Percentiles rank a stretch among this genome's conserved stretches.
These are phyloP conservation scores for Miichthys miiuy DNA, from an alignment of 2,797 vertebrate genomes.

Conservation along the genomic window DNA sequence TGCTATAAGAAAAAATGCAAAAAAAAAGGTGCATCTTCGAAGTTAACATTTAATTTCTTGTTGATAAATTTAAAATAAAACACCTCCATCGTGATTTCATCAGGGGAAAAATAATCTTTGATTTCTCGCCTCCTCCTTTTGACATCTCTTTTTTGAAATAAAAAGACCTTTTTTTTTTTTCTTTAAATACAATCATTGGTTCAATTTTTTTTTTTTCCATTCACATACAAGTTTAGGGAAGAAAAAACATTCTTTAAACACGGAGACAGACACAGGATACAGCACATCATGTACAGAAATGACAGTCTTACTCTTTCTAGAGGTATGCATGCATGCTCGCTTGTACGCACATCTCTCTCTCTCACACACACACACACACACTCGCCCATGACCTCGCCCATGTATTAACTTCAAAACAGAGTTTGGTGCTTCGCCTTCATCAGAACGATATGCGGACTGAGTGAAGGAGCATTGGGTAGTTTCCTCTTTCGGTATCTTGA, in stretches of 20 bases:
- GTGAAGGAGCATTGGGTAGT: neutral
- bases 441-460: conserved; percentile 6
- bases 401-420: conserved; percentile 5
- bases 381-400: neutral
- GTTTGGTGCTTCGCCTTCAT: neutral
- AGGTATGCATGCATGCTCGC: conserved; percentile 51
- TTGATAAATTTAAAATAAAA: neutral
- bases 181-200: conserved; percentile 78
- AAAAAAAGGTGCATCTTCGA: neutral
- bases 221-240: conserved; percentile 61
- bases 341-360: conserved; percentile 18
- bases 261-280: conserved; percentile 48
- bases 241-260: conserved; percentile 61
- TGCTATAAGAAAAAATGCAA: neutral
- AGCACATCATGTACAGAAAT: conserved; percentile 53
- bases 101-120: neutral
- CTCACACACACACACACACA: neutral
- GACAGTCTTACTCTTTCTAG: conserved; percentile 35
- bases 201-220: conserved; percentile 67
- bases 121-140: neutral
- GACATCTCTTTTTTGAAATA: conserved; percentile 24
- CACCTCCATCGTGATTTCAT: conserved; percentile 10
- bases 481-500: conserved; percentile 20
- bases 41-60: neutral
- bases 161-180: conserved; percentile 22